Percentiles rank a stretch among this genome's conserved stretches.
phyloP scores from a whole-genome alignment of 2,797 vertebrate species.

The Peromyscus attwateri region DNA sequence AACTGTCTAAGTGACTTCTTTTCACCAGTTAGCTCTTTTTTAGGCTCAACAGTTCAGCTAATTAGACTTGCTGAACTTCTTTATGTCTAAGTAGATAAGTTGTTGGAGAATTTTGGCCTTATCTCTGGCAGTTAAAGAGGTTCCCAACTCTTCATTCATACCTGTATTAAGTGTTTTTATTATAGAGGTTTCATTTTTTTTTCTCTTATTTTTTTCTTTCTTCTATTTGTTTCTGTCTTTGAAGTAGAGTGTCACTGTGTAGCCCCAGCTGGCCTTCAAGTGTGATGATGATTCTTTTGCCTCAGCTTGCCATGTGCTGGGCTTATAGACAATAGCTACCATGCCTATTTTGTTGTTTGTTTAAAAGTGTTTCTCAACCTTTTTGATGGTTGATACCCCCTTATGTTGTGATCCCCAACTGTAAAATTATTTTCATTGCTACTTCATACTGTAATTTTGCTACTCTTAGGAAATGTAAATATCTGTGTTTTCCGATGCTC shows the following conservation, averaged over 20 bases:
- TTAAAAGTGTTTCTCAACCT: background rate
- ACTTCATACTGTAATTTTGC: background rate
- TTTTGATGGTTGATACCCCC: background rate
- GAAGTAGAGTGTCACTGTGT: background rate
- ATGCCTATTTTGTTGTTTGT: background rate
- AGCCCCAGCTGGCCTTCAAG: background rate
- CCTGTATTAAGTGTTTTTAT: constrained; percentile 12
- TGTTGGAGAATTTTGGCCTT: constrained; percentile 22
- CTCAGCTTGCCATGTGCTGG: background rate
- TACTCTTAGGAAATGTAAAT: background rate
- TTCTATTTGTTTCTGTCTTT: background rate
- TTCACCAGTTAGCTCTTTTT: constrained; percentile 53
- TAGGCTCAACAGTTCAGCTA: constrained; percentile 25
- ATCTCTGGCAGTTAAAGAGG: background rate
- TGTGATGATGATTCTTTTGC: background rate
- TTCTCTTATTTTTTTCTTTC: background rate
- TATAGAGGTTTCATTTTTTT: constrained; percentile 6
- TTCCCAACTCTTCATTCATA: constrained; percentile 18
- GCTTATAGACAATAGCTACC: background rate
- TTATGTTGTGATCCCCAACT: background rate
- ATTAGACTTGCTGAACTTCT: constrained; percentile 14
- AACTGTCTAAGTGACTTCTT: background rate
- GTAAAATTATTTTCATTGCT: background rate
- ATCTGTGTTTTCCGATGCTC: background rate
- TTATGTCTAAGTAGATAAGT: constrained; percentile 50